Evolutionary conservation across 2,113 vertebrate genomes (phyloP).

Genomic region (Chrysochloris asiatica): DNA sequence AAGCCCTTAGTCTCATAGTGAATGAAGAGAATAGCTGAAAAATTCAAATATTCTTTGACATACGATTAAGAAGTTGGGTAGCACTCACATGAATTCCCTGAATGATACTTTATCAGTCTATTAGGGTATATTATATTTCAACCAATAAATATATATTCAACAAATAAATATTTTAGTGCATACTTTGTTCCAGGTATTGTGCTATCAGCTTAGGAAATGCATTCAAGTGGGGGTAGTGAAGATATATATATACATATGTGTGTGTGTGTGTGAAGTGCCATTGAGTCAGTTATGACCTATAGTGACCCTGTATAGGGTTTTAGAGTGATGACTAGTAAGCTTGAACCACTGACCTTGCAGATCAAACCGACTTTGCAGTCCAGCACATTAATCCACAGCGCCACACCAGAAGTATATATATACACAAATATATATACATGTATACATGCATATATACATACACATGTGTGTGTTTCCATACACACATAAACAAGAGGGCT

Average conservation of each 20-base stretch:
- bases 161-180: background rate
- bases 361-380: too few relatives aligned
- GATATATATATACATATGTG: background rate
- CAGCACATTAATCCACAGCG: too few relatives aligned
- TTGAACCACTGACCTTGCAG: too few relatives aligned
- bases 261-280: too few relatives aligned
- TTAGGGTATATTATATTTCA: slow-evolving; percentile 1
- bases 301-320: too few relatives aligned
- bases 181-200: background rate
- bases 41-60: slow-evolving; percentile 19
- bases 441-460: background rate
- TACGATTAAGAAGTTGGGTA: background rate
- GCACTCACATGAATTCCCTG: background rate
- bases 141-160: background rate
- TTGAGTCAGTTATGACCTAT: too few relatives aligned
- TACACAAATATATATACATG: background rate
- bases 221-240: background rate
- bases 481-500: background rate
- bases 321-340: too few relatives aligned
- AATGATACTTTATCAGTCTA: background rate
- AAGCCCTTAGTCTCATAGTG: slow-evolving; percentile 23
- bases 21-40: slow-evolving; percentile 41
- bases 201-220: background rate
- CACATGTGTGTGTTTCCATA: too few relatives aligned
- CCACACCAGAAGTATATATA: background rate